Evolutionary conservation across 2,113 vertebrate species (phyloP).

Genomic region (Procavia capensis): DNA sequence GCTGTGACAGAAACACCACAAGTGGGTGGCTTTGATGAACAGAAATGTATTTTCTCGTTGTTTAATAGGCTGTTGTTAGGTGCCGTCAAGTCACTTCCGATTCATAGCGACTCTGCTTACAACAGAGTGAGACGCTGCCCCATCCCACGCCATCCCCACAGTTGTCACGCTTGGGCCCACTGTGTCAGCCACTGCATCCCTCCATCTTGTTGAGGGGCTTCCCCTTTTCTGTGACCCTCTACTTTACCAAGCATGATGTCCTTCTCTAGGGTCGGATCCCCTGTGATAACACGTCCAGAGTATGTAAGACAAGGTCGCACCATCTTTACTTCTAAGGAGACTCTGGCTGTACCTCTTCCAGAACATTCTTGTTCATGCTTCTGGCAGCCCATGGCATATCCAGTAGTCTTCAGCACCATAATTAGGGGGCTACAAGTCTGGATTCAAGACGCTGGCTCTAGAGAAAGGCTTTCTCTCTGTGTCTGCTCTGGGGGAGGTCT

Average conservation of each 20-base stretch:
- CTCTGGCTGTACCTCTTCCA: background rate
- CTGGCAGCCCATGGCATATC: background rate
- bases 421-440: background rate
- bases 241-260: background rate
- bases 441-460: too few relatives aligned
- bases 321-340: background rate
- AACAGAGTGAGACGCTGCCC: background rate
- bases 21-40: background rate
- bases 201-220: background rate
- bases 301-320: background rate
- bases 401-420: background rate
- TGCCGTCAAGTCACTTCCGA: background rate
- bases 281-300: background rate
- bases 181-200: background rate
- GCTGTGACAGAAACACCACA: background rate
- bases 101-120: background rate
- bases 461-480: background rate
- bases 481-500: background rate
- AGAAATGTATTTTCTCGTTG: background rate
- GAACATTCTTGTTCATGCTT: background rate
- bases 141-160: background rate
- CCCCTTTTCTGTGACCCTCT: background rate
- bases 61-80: background rate
- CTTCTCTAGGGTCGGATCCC: background rate
- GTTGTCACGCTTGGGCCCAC: background rate